Percentiles rank a stretch among this genome's conserved stretches.
Conservation (phyloP, 2,797 vertebrate species). For the Chloroceryle amazona region DNA sequence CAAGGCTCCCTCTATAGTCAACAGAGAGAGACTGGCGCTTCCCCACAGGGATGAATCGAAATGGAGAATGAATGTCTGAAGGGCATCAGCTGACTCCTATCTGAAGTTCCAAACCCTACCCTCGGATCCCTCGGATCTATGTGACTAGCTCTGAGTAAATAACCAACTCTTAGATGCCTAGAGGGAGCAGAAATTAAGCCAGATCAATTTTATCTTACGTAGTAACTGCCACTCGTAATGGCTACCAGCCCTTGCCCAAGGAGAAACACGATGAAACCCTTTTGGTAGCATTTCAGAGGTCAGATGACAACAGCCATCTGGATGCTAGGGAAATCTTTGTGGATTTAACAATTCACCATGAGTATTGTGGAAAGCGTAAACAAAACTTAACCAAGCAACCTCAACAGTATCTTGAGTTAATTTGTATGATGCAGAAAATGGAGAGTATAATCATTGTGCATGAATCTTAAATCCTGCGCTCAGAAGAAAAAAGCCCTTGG, state of each 20-base stretch:
- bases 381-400: background rate
- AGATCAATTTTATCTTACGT: background rate
- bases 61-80: background rate
- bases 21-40: background rate
- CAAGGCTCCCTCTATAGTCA: constrained; percentile 60
- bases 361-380: background rate
- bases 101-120: background rate
- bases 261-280: background rate
- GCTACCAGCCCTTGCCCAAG: background rate
- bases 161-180: background rate
- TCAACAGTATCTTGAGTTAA: background rate
- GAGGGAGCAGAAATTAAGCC: background rate
- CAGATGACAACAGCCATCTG: background rate
- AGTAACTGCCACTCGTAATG: background rate
- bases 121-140: background rate
- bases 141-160: background rate
- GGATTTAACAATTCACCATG: background rate
- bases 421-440: background rate
- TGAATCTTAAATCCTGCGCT: background rate
- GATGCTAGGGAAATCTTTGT: background rate
- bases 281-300: background rate
- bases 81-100: background rate
- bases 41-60: background rate
- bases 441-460: background rate
- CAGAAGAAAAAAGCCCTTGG: background rate